Percentiles rank a stretch among this genome's conserved stretches.
These are phyloP conservation scores for Arizona elegans DNA, from an alignment of 2,113 vertebrate species.

Conservation along the genomic window DNA sequence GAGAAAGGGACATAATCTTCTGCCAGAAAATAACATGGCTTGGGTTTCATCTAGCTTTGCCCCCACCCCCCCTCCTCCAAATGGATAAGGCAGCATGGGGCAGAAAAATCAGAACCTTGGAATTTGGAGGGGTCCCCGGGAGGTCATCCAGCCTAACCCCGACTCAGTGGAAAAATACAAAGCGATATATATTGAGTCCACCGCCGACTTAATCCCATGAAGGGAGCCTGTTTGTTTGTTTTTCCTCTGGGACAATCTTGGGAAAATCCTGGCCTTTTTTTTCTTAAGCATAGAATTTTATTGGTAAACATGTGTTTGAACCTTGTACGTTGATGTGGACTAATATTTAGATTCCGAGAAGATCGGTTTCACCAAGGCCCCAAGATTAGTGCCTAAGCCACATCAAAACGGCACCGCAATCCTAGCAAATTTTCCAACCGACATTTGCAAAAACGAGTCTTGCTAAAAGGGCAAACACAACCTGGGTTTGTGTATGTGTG, in stretches of 20 bases:
- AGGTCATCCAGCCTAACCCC: neutral
- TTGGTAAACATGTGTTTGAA: no score
- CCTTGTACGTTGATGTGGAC: no score
- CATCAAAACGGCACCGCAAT: neutral
- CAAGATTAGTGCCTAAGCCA: no score
- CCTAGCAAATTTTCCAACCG: neutral
- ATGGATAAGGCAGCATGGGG: neutral
- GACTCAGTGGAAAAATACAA: neutral
- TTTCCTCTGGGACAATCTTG: no score
- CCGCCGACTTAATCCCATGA: no score
- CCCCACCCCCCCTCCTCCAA: fast-evolving
- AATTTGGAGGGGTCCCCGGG: neutral
- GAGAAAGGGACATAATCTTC: neutral
- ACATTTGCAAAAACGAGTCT: neutral
- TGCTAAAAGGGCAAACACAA: neutral
- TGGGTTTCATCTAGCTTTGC: neutral
- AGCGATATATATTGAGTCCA: neutral
- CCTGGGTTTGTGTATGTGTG: neutral
- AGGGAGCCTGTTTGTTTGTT: no score
- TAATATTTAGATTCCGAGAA: neutral
- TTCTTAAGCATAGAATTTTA: no score
- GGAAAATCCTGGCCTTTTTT: no score
- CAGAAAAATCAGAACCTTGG: neutral
- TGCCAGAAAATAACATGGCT: neutral
- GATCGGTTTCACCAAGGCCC: neutral